These are phyloP conservation scores for Alectura lathami DNA, from an alignment of 2,113 vertebrate genomes.

Conservation along the genomic window DNA sequence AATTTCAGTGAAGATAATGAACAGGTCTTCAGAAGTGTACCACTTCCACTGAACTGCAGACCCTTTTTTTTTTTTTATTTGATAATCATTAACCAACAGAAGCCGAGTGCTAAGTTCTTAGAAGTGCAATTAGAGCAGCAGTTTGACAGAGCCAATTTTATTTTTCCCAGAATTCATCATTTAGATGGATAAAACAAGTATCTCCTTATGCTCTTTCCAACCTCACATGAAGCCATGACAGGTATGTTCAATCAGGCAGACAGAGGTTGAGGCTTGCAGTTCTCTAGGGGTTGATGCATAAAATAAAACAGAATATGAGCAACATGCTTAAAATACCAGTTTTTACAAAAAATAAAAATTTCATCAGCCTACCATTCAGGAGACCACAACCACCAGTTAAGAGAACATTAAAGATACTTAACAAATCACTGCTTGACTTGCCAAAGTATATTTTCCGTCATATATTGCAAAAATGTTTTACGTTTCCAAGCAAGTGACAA, in stretches of 20 bases:
- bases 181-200: not conserved
- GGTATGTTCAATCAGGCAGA: rapidly evolving
- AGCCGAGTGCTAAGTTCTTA: constrained; percentile 35
- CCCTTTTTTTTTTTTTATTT: constrained; percentile 45
- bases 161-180: not conserved
- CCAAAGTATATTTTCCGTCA: not conserved
- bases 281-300: not conserved
- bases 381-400: not conserved
- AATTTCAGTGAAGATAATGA: not conserved
- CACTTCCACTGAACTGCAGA: constrained; percentile 4
- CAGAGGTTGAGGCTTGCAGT: not conserved
- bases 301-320: not conserved
- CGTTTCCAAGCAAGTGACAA: not conserved
- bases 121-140: constrained; percentile 7
- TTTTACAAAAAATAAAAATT: not conserved
- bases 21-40: not conserved
- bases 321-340: rapidly evolving
- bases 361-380: not conserved
- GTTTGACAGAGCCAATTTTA: constrained; percentile 1
- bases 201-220: not conserved
- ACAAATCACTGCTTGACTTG: not conserved
- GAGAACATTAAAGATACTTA: not conserved
- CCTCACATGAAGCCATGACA: not conserved
- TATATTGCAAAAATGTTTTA: not conserved
- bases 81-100: not conserved